phyloP scores from a whole-genome alignment of 2,797 vertebrate species.

The Enteromius anoplus region DNA sequence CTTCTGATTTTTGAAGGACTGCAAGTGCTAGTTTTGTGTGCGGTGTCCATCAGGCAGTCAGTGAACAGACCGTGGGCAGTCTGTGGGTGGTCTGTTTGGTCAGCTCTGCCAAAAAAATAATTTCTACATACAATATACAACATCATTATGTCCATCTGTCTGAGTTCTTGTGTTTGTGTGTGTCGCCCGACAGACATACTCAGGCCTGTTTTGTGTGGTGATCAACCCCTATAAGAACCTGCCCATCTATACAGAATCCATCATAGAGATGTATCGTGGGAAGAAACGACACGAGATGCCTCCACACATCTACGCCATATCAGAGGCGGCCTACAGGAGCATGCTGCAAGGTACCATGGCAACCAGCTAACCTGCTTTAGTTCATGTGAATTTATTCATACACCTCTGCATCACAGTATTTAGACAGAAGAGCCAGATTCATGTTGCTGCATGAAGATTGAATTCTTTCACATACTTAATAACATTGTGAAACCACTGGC shows the following conservation, averaged over 20 bases:
- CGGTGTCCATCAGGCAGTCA: background rate
- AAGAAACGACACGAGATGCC: slow-evolving; percentile 95
- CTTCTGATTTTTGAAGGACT: background rate
- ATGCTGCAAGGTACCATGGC: slow-evolving; percentile 87
- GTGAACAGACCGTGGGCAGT: background rate
- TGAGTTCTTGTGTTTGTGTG: slow-evolving; percentile 39
- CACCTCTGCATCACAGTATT: slow-evolving; percentile 14
- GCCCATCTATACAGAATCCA: slow-evolving; percentile 91
- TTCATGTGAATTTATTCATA: slow-evolving; percentile 31
- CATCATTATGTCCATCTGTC: slow-evolving; percentile 28
- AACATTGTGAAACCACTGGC: background rate
- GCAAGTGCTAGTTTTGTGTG: background rate
- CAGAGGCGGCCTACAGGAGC: slow-evolving; percentile 91
- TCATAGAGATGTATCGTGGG: slow-evolving; percentile 93
- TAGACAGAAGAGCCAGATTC: slow-evolving; percentile 1
- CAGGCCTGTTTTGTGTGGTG: slow-evolving; percentile 92
- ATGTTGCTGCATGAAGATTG: slow-evolving; percentile 6
- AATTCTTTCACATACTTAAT: background rate
- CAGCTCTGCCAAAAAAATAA: background rate
- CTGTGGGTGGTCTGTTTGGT: background rate
- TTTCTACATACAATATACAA: background rate
- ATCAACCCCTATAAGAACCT: slow-evolving; percentile 95
- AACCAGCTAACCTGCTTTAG: slow-evolving; percentile 22
- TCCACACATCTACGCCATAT: slow-evolving; percentile 92
- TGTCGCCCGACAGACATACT: slow-evolving; percentile 83